Base-by-base conservation (phyloP, 2,113 vertebrate genomes). In the Hippolais icterina region DNA sequence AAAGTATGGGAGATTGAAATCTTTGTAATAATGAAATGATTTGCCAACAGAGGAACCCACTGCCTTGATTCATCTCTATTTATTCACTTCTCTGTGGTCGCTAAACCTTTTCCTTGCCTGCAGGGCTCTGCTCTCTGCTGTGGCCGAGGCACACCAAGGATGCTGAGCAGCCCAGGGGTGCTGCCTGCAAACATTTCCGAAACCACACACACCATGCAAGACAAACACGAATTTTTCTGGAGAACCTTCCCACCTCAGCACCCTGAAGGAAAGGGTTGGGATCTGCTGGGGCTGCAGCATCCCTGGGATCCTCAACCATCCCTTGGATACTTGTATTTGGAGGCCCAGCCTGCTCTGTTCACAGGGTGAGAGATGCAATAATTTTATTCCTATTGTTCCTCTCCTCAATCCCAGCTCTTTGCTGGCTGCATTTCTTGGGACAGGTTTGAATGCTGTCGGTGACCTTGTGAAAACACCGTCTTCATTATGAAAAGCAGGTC, bases 401-500 rank as follows among this genome's bases (percentile, higher is more conserved):
- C 35, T 49, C 64, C 60, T 83, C 9, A 15, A 56, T 24, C 39
- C 64, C 65, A 84, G 14, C 64, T 64, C 37, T 89, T 54, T 63
- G 29, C 60, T 76, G 93, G 46, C 95, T 90, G 70, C 25, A 23
- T 84, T 90, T 93, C 90, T 93, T 49, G 79, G 89, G 84, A 47
- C 69, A 75, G 83, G 11, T 68, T 66, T 54, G 81, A 95, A 57
- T 60, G 78, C 70, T 89, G 79, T 3, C 6, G 37, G 76, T 96
- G 93, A 95, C 93, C 92, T 96, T 94, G 88, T 49, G 78, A 33
- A 89, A 97, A 91, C 88, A 89, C 87, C 3, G 0, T 93, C 72
- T 95, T 90, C 91, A 25, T 94, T 95, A 94, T 93, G 94, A 96
- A 78, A 94, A 95, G 46, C 93, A 94, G 95, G 91, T 92, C 93